Evolutionary conservation across 2,797 vertebrate species (phyloP), one percentile per base, ranked within the genome.

Genomic region (Alca torda): DNA sequence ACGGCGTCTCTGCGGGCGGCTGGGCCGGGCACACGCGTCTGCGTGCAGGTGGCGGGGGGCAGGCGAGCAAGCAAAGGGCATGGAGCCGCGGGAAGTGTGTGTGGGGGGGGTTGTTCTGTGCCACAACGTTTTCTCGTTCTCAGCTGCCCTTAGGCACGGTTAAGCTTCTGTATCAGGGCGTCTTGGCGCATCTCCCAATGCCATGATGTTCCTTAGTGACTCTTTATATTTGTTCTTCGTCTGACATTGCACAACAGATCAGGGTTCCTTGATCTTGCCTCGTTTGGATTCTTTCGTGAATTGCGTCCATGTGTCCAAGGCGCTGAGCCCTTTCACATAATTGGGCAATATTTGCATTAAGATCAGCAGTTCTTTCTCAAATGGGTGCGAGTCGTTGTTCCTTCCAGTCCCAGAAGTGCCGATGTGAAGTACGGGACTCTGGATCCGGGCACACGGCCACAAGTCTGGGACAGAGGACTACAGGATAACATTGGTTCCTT

Each of bases 311-410:
- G 80, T 59, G 91, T 89, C 67, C 2, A 0, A 84, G 74, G 57
- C 59, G 3, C 72, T 4, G 70, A 83, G 68, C 60, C 88, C 61
- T 96, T 89, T 95, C 72, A 28, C 94, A 78, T 6, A 6, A 8
- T 95, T 94, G 90, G 95, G 94, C 87, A 97, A 95, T 92, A 24
- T 75, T 64, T 93, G 86, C 39, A 8, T 61, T 54, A 2, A 69
- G 84, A 75, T 46, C 50, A 89, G 2, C 50, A 21, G 54, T 6
- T 94, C 57, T 63, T 37, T 73, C 84, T 82, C 50, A 73, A 25
- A 16, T 0, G n/a, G 72, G 75, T 3, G 6, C 0, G 0, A 7
- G 75, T 25, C 9, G 4, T 15, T n/a, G 75, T 33, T 83, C 70
- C 86, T 72, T 39, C 53, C 73, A 37, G 28, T 65, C 93, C 86